These are phyloP conservation scores for Embiotoca jacksoni DNA, from an alignment of 2,113 vertebrate genomes.

Conservation along the genomic window DNA sequence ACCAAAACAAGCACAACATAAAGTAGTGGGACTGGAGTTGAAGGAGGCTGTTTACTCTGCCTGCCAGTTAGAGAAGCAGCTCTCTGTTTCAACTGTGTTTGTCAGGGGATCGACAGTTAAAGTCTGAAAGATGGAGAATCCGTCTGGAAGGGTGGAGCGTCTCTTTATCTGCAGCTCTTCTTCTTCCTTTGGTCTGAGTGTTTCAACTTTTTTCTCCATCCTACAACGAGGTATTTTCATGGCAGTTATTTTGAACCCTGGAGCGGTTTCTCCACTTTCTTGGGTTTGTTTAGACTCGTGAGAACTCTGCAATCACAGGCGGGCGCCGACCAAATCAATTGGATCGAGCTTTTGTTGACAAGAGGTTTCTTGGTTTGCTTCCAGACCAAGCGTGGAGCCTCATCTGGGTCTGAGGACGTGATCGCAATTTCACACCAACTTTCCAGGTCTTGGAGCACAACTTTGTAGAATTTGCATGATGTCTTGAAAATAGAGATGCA, in stretches of 20 bases:
- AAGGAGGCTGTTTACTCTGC: slow-evolving; percentile 1
- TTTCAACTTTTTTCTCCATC: slow-evolving; percentile 20
- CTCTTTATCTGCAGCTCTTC: background rate
- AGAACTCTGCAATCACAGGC: slow-evolving; percentile 45
- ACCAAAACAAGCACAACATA: slow-evolving; percentile 10
- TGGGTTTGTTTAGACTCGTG: slow-evolving; percentile 41
- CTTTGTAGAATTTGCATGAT: slow-evolving; percentile 8
- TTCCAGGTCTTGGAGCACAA: background rate
- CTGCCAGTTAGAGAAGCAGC: background rate
- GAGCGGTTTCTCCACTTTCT: slow-evolving; percentile 22
- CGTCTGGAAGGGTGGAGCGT: background rate
- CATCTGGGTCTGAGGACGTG: slow-evolving; percentile 19
- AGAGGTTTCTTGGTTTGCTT: slow-evolving; percentile 36
- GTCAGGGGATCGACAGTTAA: background rate
- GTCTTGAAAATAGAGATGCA: too few species aligned
- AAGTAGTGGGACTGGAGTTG: background rate
- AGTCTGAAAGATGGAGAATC: background rate
- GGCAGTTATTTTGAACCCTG: slow-evolving; percentile 43
- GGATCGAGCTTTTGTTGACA: slow-evolving; percentile 33
- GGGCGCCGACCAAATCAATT: slow-evolving; percentile 45
- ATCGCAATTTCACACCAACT: background rate
- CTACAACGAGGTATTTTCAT: background rate
- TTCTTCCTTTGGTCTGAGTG: background rate
- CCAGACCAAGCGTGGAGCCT: slow-evolving; percentile 25
- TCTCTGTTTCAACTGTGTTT: background rate